Base-by-base conservation (phyloP, 2,888 invertebrate genomes). In the Megamerina dolium region DNA sequence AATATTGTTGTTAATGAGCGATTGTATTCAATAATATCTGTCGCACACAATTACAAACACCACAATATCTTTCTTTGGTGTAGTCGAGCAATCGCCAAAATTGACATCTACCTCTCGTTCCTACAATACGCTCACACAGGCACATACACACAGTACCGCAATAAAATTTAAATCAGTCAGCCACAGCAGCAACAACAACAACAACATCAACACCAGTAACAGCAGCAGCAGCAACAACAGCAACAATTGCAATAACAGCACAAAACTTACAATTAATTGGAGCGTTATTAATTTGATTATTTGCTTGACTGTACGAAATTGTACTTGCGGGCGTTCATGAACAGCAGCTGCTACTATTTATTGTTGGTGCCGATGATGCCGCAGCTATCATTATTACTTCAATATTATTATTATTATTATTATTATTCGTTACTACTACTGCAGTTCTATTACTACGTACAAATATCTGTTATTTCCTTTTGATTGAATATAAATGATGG, bases 211-310 rank as follows among this genome's bases (percentile, higher is more conserved):
- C 41, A 16, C 10, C 26, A 29, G 35, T 31, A 37, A 36, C 42
- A 42, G 23, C 42, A 37, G 30, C 36, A 36, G 31, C 37, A 42
- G 13, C 13, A 30, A 19, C 33, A 40, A 4, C 27, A 27, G 3
- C 27, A 27, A 27, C 3, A 3, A 35, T 9, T 13, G 32, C 14
- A 12, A 32, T 9, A 32, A 18, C 12, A 12, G 12, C 8, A n/a
- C 35, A 19, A 20, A 10, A 50, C 49, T 48, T 46, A 33, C 49
- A 51, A 51, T 45, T 47, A 53, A 53, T 51, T 51, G 50, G 47
- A 52, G 53, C 53, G 44, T 51, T 51, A 55, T 49, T 53, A 53
- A 55, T 52, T 55, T 49, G 40, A 51, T 53, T 53, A 52, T 52
- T 55, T 51, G 50, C 47, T 47, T 38, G 42, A 36, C 37, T 43